Conservation (phyloP, 2,797 vertebrate species). For the Buceros bicornis region DNA sequence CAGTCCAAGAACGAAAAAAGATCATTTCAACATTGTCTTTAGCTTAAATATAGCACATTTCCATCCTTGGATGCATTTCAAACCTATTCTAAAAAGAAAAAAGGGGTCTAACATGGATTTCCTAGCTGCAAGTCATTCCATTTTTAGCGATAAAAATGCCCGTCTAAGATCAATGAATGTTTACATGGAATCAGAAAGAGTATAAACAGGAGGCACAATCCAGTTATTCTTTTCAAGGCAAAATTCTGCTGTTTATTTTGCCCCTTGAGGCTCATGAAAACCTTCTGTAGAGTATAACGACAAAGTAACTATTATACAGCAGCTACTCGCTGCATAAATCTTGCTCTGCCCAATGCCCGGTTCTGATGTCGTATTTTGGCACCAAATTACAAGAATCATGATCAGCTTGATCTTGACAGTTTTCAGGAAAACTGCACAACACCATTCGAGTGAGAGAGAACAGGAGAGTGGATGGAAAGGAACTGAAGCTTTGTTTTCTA, state of each 20-base stretch:
- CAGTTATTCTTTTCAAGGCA: constrained; percentile 19
- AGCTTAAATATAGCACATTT: neutral
- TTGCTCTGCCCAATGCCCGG: neutral
- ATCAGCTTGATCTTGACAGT: neutral
- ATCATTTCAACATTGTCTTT: neutral
- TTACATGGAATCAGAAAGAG: neutral
- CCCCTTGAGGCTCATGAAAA: neutral
- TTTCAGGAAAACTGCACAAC: neutral
- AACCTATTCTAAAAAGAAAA: neutral
- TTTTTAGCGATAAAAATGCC: neutral
- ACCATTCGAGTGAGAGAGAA: neutral
- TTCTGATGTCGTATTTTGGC: constrained; percentile 8
- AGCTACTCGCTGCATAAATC: neutral
- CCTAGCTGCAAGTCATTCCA: neutral
- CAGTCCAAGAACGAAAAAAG: neutral
- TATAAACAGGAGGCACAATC: neutral
- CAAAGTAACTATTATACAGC: neutral
- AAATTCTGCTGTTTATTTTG: constrained; percentile 1
- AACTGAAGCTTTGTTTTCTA: neutral
- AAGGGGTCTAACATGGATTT: neutral
- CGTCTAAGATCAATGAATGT: neutral
- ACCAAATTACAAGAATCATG: neutral
- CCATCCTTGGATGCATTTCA: neutral
- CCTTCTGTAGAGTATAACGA: neutral
- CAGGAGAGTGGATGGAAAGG: neutral